These are phyloP conservation scores for Stomorhina lunata DNA, from an alignment of 2,888 invertebrate species.

Conservation along the genomic window DNA sequence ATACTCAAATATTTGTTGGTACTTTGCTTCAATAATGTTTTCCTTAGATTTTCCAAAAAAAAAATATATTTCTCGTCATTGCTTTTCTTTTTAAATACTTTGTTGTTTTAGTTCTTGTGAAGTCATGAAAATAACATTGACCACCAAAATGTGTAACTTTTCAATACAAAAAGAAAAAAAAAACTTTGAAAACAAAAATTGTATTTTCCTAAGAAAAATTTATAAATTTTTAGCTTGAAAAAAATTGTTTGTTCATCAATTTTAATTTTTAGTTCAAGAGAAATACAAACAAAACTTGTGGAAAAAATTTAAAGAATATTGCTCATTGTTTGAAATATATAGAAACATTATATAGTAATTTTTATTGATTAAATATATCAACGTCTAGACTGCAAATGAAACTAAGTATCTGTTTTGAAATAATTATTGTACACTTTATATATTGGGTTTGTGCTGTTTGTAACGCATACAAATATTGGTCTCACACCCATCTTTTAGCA, in stretches of 20 bases:
- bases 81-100: neutral
- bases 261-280: neutral
- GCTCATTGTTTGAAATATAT: too few relatives aligned
- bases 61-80: too few relatives aligned
- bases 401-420: too few relatives aligned
- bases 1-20: neutral
- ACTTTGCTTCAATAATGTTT: neutral
- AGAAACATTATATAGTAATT: too few relatives aligned
- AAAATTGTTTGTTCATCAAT: neutral
- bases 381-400: too few relatives aligned
- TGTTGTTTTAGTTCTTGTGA: neutral
- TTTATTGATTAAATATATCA: too few relatives aligned
- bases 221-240: neutral
- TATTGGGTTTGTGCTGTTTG: too few relatives aligned
- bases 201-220: neutral
- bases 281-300: neutral
- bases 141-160: slow-evolving; percentile 31
- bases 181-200: neutral
- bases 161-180: neutral
- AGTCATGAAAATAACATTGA: slow-evolving; percentile 12
- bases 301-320: neutral
- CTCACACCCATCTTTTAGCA: too few relatives aligned
- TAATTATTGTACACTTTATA: too few relatives aligned
- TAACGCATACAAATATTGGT: too few relatives aligned
- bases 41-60: neutral